Base-by-base conservation (phyloP, 2,797 vertebrate species). In the Microtus californicus region DNA sequence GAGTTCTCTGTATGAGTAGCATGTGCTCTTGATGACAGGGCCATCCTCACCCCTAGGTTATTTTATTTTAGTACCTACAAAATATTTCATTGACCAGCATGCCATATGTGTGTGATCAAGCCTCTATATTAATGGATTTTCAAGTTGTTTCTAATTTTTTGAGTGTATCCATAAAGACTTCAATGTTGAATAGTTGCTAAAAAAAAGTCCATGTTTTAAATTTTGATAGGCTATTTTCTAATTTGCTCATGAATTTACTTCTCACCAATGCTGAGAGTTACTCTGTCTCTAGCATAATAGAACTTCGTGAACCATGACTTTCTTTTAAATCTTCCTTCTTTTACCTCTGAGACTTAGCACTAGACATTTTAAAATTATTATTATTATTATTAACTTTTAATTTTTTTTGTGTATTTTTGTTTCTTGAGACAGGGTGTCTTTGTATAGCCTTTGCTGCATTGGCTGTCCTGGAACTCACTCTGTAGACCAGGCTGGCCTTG, bases 71-170 rank as follows among this genome's bases (percentile, higher is more conserved):
- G 31, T 17, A 65, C 14, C 37, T 78, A 21, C 73, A 83, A 89
- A 95, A 54, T 92, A 90, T 37, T 78, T 78, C 2, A 63, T 87
- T 86, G 54, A 9, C 27, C 23, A 0, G 54, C 17, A 56, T 83
- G 71, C 76, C 34, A 4, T 63, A 91, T 90, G 37, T 67, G 82
- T 87, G 69, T 85, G 95, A 90, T 76, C 48, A 82, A 29, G 85
- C 4, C 15, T 19, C 51, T 74, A 29, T 69, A 43, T 23, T 63
- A n/a, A 69, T 87, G 74, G 76, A 73, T 13, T 48, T 87, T 94
- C 89, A 90, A 81, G 2, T 67, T 93, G 40, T 90, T 95, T 93
- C 59, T 86, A n/a, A 78, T 56, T 90, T 91, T 96, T 90, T 92
- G 31, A 93, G 31, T 87, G 25, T 81, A 43, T 80, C 65, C 79